A percentile compares a stretch with the other conserved stretches of the same genome.
These are phyloP conservation scores for Odontamblyopus lacepedii DNA, from an alignment of 2,797 vertebrate species.

Conservation along the genomic window DNA sequence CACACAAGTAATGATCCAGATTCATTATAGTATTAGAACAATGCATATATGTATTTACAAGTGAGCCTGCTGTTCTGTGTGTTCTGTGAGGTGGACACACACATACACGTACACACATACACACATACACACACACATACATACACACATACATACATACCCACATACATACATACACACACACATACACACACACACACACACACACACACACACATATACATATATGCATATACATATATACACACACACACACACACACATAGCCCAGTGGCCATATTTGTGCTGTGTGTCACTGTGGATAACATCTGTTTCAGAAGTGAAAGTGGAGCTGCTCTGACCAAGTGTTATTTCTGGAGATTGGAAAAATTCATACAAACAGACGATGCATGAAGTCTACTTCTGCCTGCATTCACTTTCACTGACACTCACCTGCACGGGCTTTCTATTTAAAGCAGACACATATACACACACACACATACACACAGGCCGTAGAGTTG, in stretches of 20 bases:
- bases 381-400: slow-evolving; percentile 24
- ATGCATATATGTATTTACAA: background rate
- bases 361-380: slow-evolving; percentile 9
- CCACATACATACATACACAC: background rate
- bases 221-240: too few species aligned
- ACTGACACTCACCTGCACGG: slow-evolving; percentile 21
- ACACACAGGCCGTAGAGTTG: background rate
- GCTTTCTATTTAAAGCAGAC: slow-evolving; percentile 40
- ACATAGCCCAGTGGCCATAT: background rate
- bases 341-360: slow-evolving; percentile 16
- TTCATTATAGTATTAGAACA: background rate
- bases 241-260: too few species aligned
- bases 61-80: background rate
- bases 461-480: background rate
- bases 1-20: background rate
- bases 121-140: background rate
- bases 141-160: too few species aligned
- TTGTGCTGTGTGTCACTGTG: background rate
- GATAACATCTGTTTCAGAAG: slow-evolving; percentile 11
- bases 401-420: slow-evolving; percentile 16
- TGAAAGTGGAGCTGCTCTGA: slow-evolving; percentile 16
- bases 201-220: too few species aligned
- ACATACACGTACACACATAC: too few species aligned
- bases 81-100: background rate
- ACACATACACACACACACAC: background rate